Base-by-base conservation (phyloP, 2,113 vertebrate species). In the Ascaphus truei region DNA sequence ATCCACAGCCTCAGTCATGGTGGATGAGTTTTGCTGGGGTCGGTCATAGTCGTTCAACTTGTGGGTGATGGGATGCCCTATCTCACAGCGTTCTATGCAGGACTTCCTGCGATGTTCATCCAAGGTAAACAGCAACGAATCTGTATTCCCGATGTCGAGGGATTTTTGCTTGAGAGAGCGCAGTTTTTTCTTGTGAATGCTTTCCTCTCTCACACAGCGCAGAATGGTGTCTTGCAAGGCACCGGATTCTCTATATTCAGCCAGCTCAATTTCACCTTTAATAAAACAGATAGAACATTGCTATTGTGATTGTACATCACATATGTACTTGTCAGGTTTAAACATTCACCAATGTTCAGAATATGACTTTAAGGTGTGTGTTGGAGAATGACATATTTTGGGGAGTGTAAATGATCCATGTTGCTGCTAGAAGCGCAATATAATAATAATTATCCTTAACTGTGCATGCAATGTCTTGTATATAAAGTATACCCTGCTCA, bases 81-180 rank as follows among this genome's bases (percentile, higher is more conserved):
- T 60, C 62, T 98, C 95, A 62, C 96, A 99, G 1, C 93, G 95
- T 75, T 98, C 97, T 52, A 98, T 96, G 89, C 97, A 99, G 65
- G 97, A 99, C 80, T 98, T 99, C 66, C 97, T 92, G 1, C 97
- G 92, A 68, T 97, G 95, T 53, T 98, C 97, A 2, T 99, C 95
- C 77, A 98, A 77, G 18, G 96, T 95, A 67, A 94, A 98, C 73
- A 98, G 86, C 76, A 98, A 89, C 72, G 95, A 96, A 86, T 99
- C 96, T n/a, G 96, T 93, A 57, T 98, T 99, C 78, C 93, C 89
- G 80, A 99, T 98, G 87, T 99, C 97, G 83, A 99, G 90, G 82
- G 97, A 99, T 85, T 99, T 97, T 86, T 99, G 97, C 87, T 99
- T 99, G 78, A 98, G 94, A 84, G 96, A 94, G 77, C 95, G 96